phyloP scores from a whole-genome alignment of 2,113 vertebrate species.

The Myxocyprinus asiaticus region DNA sequence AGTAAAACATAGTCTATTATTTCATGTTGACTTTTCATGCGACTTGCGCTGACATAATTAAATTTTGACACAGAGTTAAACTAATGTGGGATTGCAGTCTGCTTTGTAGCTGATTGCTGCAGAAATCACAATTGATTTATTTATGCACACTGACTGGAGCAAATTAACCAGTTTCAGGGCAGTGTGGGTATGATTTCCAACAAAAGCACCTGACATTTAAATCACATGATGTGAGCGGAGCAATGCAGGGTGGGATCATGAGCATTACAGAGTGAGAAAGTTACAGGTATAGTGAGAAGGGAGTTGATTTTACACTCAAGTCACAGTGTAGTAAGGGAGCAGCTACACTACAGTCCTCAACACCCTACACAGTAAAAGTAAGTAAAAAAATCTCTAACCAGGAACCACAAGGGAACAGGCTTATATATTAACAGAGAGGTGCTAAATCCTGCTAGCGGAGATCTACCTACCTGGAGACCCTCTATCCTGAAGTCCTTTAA shows the following conservation, averaged over 20 bases:
- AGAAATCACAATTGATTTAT: constrained; percentile 5
- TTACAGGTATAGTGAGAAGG: not conserved
- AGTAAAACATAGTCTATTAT: not conserved
- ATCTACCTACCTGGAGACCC: not conserved
- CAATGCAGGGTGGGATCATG: not conserved
- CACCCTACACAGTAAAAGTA: constrained; percentile 1
- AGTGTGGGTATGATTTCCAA: too few species aligned
- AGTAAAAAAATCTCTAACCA: not conserved
- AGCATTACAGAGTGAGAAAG: not conserved
- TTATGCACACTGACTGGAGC: not conserved
- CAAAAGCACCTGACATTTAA: not conserved
- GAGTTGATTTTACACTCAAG: constrained; percentile 30
- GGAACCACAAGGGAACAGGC: not conserved
- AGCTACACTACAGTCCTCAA: not conserved
- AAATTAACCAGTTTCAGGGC: constrained; percentile 8
- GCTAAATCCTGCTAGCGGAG: not conserved
- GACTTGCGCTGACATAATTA: not conserved
- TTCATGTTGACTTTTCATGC: not conserved
- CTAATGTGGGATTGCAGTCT: not conserved
- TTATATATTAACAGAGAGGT: not conserved
- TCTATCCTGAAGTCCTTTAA: not conserved
- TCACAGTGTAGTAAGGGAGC: constrained; percentile 2
- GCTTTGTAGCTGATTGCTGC: not conserved
- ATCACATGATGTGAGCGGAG: constrained; percentile 17
- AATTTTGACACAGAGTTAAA: not conserved